Evolutionary conservation across 1,140 invertebrate species (phyloP), one percentile per base, ranked within the genome.

Genomic region (Panulirus ornatus): DNA sequence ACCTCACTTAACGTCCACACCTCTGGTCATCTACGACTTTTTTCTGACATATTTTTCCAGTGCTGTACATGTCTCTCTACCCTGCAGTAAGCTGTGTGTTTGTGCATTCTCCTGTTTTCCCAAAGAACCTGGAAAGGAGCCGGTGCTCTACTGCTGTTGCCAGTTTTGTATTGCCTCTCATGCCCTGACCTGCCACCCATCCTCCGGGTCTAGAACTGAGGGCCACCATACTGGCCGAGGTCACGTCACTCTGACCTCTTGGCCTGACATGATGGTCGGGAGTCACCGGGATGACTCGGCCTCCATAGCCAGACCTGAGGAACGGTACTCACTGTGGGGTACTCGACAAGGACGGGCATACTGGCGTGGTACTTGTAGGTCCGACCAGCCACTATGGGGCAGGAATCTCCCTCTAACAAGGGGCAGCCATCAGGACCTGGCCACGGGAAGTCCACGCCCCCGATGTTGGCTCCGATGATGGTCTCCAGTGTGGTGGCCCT

Each of bases 341-440:
- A 85, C 42, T 85, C 66, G 2, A 11, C 83, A 9, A 70, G n/a
- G 5, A 85, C 83, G n/a, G 63, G 66, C 83, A 85, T 85, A 14
- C 51, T 11, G 40, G 83, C 66, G n/a, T 36, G n/a, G 70, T 85
- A 85, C 9, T 73, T 73, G 42, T 85, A 85, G 11, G n/a, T 44
- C 1, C 30, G 63, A 11, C 70, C 83, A 8, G 66, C 34, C 22
- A 47, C 2, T 0, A 85, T 27, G 30, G 83, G 83, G 27, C 83
- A 85, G 14, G 3, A 16, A 42, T 75, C 83, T 6, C 36, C 34
- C n/a, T 70, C 66, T 9, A 85, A 42, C 19, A 73, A 70, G 0
- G 70, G n/a, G 44, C 83, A 85, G n/a, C 83, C 83, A n/a, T 71
- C 58, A 19, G 83, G 83, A 34, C 83, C 83, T 1, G 83, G 83